Conservation (phyloP, 2,797 vertebrate species). For the Anolis apletophallus region DNA sequence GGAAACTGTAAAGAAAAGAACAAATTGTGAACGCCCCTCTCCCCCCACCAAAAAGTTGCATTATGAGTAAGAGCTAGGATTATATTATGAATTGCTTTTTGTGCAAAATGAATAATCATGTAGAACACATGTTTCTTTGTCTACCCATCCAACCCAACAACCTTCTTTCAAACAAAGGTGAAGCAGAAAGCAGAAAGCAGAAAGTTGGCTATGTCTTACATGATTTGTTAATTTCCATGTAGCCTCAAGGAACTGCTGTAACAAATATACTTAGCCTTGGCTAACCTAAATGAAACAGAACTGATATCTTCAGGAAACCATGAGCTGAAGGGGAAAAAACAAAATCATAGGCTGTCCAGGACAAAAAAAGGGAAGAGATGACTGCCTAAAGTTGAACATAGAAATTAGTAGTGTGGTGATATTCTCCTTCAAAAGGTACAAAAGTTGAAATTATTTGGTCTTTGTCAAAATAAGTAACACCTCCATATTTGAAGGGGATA, state of each 20-base stretch:
- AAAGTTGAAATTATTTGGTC: too few species aligned
- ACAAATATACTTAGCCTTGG: conserved; percentile 63
- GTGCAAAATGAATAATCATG: conserved; percentile 38
- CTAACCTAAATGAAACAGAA: conserved; percentile 68
- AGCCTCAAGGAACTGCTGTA: conserved; percentile 58
- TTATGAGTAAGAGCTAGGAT: conserved; percentile 45
- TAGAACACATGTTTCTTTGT: conserved; percentile 37
- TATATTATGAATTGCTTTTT: conserved; percentile 38
- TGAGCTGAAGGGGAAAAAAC: conserved; percentile 53
- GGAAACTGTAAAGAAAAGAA: conserved; percentile 44
- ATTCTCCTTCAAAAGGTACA: neutral
- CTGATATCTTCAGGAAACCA: conserved; percentile 51
- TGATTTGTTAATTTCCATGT: conserved; percentile 63
- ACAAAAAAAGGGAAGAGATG: conserved; percentile 48
- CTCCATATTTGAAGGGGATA: neutral
- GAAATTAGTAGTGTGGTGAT: neutral
- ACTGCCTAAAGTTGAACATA: conserved; percentile 36
- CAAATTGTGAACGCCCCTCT: conserved; percentile 47
- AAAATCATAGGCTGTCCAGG: conserved; percentile 45
- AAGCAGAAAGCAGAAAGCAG: conserved; percentile 40
- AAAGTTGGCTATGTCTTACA: conserved; percentile 53
- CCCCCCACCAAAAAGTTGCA: neutral
- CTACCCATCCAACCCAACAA: conserved; percentile 31
- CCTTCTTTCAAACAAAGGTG: conserved; percentile 37
- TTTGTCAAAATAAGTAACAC: neutral